Conservation (phyloP, 2,113 vertebrate species). For the Dinomys branickii region DNA sequence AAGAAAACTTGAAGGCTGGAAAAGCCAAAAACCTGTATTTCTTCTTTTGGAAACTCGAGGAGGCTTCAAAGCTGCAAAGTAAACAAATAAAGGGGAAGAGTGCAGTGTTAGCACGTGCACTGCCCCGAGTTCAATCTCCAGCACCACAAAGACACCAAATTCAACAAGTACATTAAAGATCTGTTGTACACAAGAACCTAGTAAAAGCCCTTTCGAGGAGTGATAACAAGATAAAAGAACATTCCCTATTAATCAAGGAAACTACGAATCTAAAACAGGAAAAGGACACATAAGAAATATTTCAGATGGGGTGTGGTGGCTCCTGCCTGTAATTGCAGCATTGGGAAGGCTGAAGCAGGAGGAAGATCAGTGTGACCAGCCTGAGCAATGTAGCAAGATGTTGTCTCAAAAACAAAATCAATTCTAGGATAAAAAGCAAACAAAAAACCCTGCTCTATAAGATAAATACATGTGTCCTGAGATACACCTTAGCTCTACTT, state of each 20-base stretch:
- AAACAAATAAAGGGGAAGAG: background rate
- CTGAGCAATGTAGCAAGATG: background rate
- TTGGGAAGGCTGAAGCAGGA: background rate
- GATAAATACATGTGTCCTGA: background rate
- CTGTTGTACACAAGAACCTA: background rate
- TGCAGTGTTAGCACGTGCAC: background rate
- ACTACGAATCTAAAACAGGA: background rate
- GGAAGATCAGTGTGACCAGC: background rate
- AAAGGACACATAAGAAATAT: background rate
- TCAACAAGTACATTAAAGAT: background rate
- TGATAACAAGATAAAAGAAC: background rate
- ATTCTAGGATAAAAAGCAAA: background rate
- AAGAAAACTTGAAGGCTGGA: background rate
- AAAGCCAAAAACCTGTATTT: conserved; percentile 8
- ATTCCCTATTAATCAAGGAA: background rate
- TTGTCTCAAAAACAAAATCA: background rate
- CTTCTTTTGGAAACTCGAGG: background rate
- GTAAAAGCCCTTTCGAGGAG: background rate
- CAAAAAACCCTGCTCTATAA: background rate
- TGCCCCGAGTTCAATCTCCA: background rate
- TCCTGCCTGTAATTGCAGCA: background rate
- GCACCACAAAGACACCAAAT: background rate
- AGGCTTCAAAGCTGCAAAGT: background rate
- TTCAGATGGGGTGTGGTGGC: background rate
- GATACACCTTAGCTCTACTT: background rate